Base-by-base conservation (phyloP, 35 echinoderm and acorn worm genomes). In the Ophiothrix spiculata region DNA sequence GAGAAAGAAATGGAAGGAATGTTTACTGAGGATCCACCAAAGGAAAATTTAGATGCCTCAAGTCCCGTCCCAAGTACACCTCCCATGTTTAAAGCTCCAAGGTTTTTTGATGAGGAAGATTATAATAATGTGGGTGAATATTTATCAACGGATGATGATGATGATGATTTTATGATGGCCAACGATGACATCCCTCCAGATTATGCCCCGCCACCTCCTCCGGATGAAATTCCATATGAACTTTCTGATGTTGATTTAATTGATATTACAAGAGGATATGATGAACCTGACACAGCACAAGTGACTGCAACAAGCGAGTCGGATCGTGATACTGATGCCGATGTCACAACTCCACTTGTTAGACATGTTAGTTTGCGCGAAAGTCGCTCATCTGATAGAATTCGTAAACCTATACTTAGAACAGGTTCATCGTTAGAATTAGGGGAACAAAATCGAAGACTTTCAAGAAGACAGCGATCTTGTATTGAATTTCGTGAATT, bases 401-500 rank as follows among this genome's bases (percentile, higher is more conserved):
- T 69, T 69, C 60, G 60, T 2, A 69, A 69, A n/a, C 60, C 60
- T 15, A 69, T 69, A 4, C 29, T 69, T 4, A 10, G 60, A 31
- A 80, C 88, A 16, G 81, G 64, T 77, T 90, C 88, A 3, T 80
- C 39, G 33, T 75, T 90, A 32, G 86, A 91, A 32, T 76, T 90
- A 3, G 79, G 88, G 12, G 81, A 79, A 11, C 78, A 83, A 11
- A 33, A n/a, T 17, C 79, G 84, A 0, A 63, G 85, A 56, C 81
- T 60, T 34, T 82, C 84, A 45, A 86, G 85, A 33, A 80, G 93
- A 75, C 93, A 95, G 40, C 79, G 81, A 13, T 95, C 93, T 6
- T 95, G 93, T 37, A 87, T 95, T 56, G 93, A 95, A 84, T 91
- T 95, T 37, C 89, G 93, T 28, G 89, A 95, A 78, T 85, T 95